Conservation (phyloP, 2,113 vertebrate species). For the Pterocles burchelli region DNA sequence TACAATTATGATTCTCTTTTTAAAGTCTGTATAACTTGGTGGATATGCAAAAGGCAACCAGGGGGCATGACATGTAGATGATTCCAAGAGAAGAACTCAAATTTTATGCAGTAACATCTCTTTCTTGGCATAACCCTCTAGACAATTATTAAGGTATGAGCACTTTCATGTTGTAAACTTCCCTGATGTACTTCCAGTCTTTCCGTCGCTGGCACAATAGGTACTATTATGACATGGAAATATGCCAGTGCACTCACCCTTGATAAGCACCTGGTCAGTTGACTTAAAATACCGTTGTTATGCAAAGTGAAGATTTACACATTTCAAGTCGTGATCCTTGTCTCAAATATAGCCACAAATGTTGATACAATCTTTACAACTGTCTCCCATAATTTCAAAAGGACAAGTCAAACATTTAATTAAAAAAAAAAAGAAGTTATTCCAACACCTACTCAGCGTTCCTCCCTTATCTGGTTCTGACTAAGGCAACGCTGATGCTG, state of each 20-base stretch:
- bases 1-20: background rate
- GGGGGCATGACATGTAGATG: accelerated
- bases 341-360: background rate
- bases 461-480: background rate
- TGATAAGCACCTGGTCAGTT: background rate
- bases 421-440: background rate
- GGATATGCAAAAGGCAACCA: background rate
- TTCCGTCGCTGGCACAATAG: background rate
- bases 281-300: background rate
- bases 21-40: background rate
- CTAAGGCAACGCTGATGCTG: background rate
- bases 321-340: background rate
- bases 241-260: background rate
- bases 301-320: background rate
- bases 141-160: background rate
- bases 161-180: background rate
- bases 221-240: background rate
- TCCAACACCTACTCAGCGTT: background rate
- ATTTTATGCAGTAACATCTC: background rate
- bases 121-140: background rate
- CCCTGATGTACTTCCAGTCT: background rate
- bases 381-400: background rate
- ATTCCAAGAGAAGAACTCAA: background rate
- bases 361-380: background rate
- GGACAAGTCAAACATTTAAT: background rate